A percentile compares a stretch with the other conserved stretches of the same genome.
Evolutionary conservation across 2,113 vertebrate species (phyloP).

Genomic region (Prionailurus bengalensis): DNA sequence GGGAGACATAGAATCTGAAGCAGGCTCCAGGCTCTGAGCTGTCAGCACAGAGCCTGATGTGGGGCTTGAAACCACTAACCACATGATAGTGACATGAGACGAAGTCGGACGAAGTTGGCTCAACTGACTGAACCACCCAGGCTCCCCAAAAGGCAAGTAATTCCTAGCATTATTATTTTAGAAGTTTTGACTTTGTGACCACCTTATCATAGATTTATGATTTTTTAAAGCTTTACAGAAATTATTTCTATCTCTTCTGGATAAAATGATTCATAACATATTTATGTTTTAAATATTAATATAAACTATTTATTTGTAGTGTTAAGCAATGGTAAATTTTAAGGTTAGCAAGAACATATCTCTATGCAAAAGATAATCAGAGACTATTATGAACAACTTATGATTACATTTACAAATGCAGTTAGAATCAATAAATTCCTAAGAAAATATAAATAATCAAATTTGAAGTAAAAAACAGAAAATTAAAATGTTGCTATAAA

Average conservation of each 20-base stretch:
- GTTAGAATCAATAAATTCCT: not conserved
- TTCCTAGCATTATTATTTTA: not conserved
- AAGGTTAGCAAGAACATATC: not conserved
- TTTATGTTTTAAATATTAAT: not conserved
- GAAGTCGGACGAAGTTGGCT: no score
- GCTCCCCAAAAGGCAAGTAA: not conserved
- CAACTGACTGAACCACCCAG: no score
- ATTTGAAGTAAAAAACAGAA: not conserved
- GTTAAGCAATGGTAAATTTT: not conserved
- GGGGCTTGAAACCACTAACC: no score
- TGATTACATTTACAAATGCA: not conserved
- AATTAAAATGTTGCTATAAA: not conserved
- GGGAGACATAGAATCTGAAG: no score
- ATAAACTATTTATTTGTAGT: not conserved
- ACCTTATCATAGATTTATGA: not conserved
- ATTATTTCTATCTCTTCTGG: not conserved
- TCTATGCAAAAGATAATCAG: not conserved
- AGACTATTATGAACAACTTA: not conserved
- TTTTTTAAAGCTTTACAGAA: not conserved
- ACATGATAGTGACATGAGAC: no score
- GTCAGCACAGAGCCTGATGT: no score
- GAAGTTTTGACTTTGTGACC: not conserved
- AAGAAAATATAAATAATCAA: not conserved
- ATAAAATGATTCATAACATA: not conserved
- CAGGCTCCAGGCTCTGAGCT: no score